Evolutionary conservation across 2,797 vertebrate genomes (phyloP).

Genomic region (Aythya fuligula): DNA sequence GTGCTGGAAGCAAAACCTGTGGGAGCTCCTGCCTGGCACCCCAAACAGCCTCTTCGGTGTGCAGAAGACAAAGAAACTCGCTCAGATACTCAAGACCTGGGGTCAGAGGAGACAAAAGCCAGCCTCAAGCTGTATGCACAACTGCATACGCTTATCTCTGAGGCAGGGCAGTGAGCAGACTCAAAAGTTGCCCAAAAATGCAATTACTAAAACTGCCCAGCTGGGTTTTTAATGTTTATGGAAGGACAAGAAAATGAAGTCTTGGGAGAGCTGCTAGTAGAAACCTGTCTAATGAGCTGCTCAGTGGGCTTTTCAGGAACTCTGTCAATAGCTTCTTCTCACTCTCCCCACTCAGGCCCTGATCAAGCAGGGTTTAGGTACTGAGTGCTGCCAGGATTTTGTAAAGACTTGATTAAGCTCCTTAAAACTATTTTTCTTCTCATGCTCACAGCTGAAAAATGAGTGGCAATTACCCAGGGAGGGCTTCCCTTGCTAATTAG

Average conservation of each 20-base stretch:
- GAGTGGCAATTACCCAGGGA: not conserved
- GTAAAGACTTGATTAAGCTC: not conserved
- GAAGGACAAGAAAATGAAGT: not conserved
- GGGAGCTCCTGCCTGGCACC: not conserved
- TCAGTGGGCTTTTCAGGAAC: not conserved
- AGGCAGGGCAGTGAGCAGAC: not conserved
- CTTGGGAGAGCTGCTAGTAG: not conserved
- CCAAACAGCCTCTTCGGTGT: not conserved
- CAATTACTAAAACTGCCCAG: not conserved
- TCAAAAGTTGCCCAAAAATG: not conserved
- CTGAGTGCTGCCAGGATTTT: not conserved
- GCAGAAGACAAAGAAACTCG: not conserved
- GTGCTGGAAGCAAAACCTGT: not conserved
- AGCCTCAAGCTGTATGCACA: not conserved
- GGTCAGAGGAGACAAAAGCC: not conserved
- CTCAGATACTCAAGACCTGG: not conserved
- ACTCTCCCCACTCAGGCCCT: not conserved
- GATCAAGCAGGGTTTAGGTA: not conserved
- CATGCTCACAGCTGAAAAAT: not conserved
- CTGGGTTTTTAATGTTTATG: not conserved
- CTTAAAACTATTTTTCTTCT: conserved; percentile 1
- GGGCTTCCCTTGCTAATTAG: not conserved
- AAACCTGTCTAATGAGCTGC: not conserved
- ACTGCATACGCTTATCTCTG: not conserved
- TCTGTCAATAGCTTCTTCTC: not conserved